phyloP scores from a whole-genome alignment of 2,888 invertebrate genomes.

The Brenthis ino region DNA sequence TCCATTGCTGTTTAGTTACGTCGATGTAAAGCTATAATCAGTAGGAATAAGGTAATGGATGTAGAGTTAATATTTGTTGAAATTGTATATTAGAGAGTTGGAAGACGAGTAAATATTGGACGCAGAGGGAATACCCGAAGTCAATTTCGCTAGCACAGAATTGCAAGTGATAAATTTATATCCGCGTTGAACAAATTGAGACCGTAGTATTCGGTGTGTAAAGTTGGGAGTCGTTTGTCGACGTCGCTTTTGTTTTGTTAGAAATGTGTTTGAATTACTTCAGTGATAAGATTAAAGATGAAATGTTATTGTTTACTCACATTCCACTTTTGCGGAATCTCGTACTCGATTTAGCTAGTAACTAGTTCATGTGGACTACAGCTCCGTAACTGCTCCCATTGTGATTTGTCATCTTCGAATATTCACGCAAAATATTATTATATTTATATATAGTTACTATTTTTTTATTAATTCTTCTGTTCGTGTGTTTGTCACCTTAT shows the following conservation, averaged over 20 bases:
- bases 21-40: not conserved
- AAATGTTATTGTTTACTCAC: conserved; percentile 39
- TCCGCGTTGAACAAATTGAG: conserved; percentile 44
- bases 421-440: too few species aligned
- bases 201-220: conserved; percentile 42
- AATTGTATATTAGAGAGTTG: conserved; percentile 16
- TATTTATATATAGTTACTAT: too few species aligned
- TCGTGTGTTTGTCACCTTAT: too few species aligned
- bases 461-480: too few species aligned
- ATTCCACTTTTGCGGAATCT: conserved; percentile 30
- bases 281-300: conserved; percentile 42
- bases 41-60: conserved; percentile 28
- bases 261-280: conserved; percentile 39
- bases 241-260: conserved; percentile 35
- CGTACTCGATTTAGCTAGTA: conserved; percentile 24
- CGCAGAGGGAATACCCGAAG: conserved; percentile 63
- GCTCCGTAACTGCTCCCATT: not conserved
- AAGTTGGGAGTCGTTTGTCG: conserved; percentile 42
- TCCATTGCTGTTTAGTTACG: conserved; percentile 29
- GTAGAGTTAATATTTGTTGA: conserved; percentile 2
- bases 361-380: conserved; percentile 16
- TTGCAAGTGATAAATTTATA: conserved; percentile 57
- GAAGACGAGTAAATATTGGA: conserved; percentile 35
- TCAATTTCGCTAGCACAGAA: conserved; percentile 61
- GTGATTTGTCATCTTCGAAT: not conserved